Evolutionary conservation across 2,888 invertebrate species (phyloP), one percentile per base, ranked within the genome.

Genomic region (Amitus sp.): DNA sequence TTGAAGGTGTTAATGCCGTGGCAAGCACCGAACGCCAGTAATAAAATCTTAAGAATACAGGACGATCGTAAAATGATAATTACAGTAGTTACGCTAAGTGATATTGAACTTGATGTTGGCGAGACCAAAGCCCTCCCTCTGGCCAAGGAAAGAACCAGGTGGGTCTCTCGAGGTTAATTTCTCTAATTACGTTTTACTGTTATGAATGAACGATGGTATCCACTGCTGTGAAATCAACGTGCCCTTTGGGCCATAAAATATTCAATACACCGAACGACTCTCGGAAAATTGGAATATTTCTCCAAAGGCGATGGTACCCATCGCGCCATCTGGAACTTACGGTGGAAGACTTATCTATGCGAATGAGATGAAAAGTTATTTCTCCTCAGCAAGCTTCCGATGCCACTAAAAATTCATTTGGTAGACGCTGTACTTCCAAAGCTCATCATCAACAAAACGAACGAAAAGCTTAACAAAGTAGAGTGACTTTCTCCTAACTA

Each of bases 11-110:
- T 73, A 70, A 73, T 69, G 68, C 64, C 68, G 62, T 59, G 65
- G 70, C 67, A 62, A 69, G 62, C 57, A 57, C 65, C 63, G 66
- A 73, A 68, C 66, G 68, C 55, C 60, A 67, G 75, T 73, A 79
- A 79, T 79, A 78, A 80, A 79, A 74, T 74, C 74, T 73, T 79
- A 78, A 80, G 79, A 79, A 77, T 78, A 78, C 79, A 76, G 73
- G 72, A 72, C 68, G 78, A 80, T 80, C 80, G 78, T 80, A 78
- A 79, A 80, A 80, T 78, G 77, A 79, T 80, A 80, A 80, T 80
- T 79, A 77, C 79, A 67, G 73, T 69, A 72, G 73, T 79, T 78
- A 80, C 78, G 72, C 77, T 80, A 80, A 80, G 79, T 79, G 79
- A 80, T 80, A 80, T 80, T 79, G 78, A 79, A 80, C 79, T 78